Evolutionary conservation across 2,113 vertebrate species (phyloP), one percentile per base, ranked within the genome.

Genomic region (Nesoenas mayeri): DNA sequence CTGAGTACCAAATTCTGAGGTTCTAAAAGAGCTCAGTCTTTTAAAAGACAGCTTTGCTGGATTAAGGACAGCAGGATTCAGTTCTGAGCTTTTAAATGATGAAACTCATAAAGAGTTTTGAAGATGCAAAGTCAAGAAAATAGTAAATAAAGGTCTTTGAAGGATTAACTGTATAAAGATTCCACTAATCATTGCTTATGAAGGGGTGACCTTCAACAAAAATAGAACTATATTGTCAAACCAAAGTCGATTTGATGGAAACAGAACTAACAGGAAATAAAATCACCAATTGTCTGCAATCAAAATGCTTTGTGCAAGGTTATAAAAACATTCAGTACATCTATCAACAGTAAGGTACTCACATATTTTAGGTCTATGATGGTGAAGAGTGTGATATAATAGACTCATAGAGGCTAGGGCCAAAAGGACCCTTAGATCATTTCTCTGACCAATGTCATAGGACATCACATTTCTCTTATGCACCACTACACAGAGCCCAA

Each of bases 181-280:
- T 89, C 80, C 72, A 91, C 70, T 94, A 95, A 97, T 96, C 91
- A 89, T 58, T 91, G 61, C 65, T 95, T 92, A 87, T 92, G 92
- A 94, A 94, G 29, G 65, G 48, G 66, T 96, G 92, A 96, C 96
- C 93, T 97, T 97, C 93, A 96, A 75, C 31, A 92, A 88, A 96
- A 96, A 92, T 84, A 89, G 88, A 79, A 25, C 65, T 92, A 54
- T 93, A 93, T 70, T 95, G 53, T 91, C 92, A 94, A 91, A 79
- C 48, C 22, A 65, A 85, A 95, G 83, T 77, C 22, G 1, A 91
- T 92, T 93, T 94, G 88, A 89, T 85, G 66, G 92, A 94, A 95
- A 95, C 83, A 92, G 85, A 96, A 82, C 77, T 96, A 94, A 93
- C 21, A 44, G 90, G 61, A 83, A 96, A 92, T 91, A 94, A 92